phyloP scores from a whole-genome alignment of 2,888 invertebrate genomes.

The Ochropacha duplaris region DNA sequence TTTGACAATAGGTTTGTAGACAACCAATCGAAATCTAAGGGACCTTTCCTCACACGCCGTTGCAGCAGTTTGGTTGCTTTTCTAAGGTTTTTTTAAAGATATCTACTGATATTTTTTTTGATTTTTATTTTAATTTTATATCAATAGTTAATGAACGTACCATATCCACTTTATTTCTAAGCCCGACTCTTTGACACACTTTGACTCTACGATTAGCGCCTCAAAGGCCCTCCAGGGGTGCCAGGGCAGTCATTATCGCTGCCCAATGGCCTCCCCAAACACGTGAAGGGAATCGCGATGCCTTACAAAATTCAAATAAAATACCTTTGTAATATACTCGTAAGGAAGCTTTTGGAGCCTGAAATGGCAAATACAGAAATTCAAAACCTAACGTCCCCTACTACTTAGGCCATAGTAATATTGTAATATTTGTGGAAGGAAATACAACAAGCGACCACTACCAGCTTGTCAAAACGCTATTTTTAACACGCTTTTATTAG shows the following conservation, averaged over 20 bases:
- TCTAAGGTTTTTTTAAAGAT: no score
- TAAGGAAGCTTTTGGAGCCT: not conserved
- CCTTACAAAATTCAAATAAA: not conserved
- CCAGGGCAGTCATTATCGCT: slow-evolving; percentile 16
- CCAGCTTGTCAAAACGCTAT: no score
- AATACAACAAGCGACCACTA: no score
- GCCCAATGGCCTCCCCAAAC: slow-evolving; percentile 8
- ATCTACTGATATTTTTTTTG: no score
- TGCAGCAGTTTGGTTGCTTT: no score
- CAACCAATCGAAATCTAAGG: no score
- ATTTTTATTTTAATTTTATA: no score
- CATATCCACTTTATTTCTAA: not conserved
- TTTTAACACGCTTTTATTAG: no score
- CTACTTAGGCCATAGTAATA: no score
- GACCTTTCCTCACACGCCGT: no score
- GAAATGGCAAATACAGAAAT: not conserved
- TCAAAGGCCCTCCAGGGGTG: slow-evolving; percentile 15
- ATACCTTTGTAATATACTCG: not conserved
- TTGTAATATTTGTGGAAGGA: no score
- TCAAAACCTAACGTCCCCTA: not conserved
- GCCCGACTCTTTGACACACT: not conserved
- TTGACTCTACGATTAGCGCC: slow-evolving; percentile 18
- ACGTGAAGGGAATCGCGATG: slow-evolving; percentile 7
- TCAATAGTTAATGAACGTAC: not conserved
- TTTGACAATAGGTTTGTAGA: no score